Evolutionary conservation across 2,113 vertebrate genomes (phyloP), one percentile per base, ranked within the genome.

Genomic region (Zeus faber): DNA sequence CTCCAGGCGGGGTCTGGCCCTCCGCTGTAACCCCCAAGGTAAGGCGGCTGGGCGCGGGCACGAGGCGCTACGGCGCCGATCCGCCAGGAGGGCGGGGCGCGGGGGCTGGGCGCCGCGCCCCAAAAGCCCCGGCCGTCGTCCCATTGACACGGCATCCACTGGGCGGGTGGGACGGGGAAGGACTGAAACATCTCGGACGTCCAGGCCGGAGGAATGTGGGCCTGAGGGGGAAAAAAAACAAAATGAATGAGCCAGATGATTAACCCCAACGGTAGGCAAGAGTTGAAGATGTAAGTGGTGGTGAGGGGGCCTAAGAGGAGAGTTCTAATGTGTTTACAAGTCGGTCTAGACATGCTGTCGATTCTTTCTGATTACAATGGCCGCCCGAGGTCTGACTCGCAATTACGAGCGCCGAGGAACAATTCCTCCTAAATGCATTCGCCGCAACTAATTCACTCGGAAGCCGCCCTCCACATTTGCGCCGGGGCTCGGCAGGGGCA

Each of bases 161-260:
- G 71, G 29, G 57, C 22, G 49, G 76, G 55, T 48, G 54, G 54
- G 66, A 80, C 67, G 2, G 56, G 66, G 54, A 69, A 57, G 56
- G 79, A 65, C 73, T 85, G 86, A 76, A 91, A 82, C 90, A 91
- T 91, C 29, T 76, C 50, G 43, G 41, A 43, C 17, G 46, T 20
- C 18, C 35, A n/a, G 2, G 43, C 23, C 65, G 22, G 27, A n/a
- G n/a, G n/a, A n/a, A n/a, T n/a, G n/a, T n/a, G n/a, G n/a, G n/a
- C n/a, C n/a, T n/a, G n/a, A n/a, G n/a, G n/a, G n/a, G n/a, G n/a
- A n/a, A n/a, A n/a, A n/a, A n/a, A n/a, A n/a, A n/a, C n/a, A n/a
- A n/a, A n/a, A n/a, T n/a, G n/a, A n/a, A n/a, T n/a, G n/a, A n/a
- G n/a, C n/a, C n/a, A n/a, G n/a, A n/a, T n/a, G n/a, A n/a, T n/a